These are phyloP conservation scores for Aspidiotus rigidus DNA, from an alignment of 2,888 invertebrate species.

Conservation along the genomic window DNA sequence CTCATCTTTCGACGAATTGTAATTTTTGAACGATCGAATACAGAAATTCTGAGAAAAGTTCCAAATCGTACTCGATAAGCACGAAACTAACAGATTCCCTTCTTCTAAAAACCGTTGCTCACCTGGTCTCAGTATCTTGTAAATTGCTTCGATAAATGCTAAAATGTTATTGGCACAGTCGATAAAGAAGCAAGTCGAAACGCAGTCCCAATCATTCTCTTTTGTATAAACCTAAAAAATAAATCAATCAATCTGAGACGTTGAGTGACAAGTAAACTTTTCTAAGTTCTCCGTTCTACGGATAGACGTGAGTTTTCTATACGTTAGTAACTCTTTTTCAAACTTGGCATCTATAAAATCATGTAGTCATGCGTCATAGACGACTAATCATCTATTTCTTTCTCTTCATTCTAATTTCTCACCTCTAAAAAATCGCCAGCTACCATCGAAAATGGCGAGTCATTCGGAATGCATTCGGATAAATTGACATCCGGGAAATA, in stretches of 20 bases:
- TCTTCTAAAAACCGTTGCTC: constrained; percentile 38
- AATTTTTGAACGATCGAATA: too few relatives aligned
- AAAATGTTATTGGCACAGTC: constrained; percentile 96
- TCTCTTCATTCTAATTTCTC: constrained; percentile 36
- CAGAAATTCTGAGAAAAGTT: too few relatives aligned
- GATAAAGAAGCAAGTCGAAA: constrained; percentile 95
- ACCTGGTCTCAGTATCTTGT: constrained; percentile 75
- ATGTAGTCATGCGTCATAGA: too few relatives aligned
- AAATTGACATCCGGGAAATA: constrained; percentile 85
- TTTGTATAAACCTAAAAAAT: constrained; percentile 55
- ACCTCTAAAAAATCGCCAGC: constrained; percentile 96
- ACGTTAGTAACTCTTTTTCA: too few relatives aligned
- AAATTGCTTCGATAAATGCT: constrained; percentile 87
- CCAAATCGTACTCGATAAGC: too few relatives aligned
- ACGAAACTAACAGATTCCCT: too few relatives aligned
- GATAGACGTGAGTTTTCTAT: too few relatives aligned
- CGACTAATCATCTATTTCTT: too few relatives aligned
- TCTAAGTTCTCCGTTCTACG: too few relatives aligned
- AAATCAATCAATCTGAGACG: background rate
- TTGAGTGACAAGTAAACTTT: too few relatives aligned
- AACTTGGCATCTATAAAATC: too few relatives aligned
- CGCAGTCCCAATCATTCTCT: constrained; percentile 72
- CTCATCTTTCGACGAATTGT: too few relatives aligned
- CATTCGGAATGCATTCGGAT: constrained; percentile 52
- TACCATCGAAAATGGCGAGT: constrained; percentile 78